Base-by-base conservation (phyloP, 2,113 vertebrate genomes). In the Nesoenas mayeri region DNA sequence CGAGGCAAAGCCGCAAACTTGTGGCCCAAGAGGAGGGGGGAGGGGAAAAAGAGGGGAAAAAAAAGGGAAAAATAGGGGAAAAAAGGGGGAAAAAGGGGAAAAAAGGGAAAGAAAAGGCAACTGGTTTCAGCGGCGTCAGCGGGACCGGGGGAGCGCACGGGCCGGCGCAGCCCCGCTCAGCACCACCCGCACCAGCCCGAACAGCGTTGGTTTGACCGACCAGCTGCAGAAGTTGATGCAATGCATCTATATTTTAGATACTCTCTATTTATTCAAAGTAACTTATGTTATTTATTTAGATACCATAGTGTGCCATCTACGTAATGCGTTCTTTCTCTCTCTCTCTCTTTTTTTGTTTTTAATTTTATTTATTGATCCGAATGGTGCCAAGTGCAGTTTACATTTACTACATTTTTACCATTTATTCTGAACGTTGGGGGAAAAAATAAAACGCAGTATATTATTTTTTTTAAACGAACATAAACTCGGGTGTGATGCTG, bases 281-380 rank as follows among this genome's bases (percentile, higher is more conserved):
- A 97, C 91, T 97, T 97, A 97, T 96, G 79, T 95, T 97, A 97
- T 97, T 97, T 97, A 97, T 97, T 97, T 67, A 67, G 92, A 53
- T 28, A 74, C 89, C 82, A 9, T 94, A 89, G 94, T 73, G 88
- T 96, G 91, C 93, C 84, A 94, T 95, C 92, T 91, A 85, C 58
- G 34, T 38, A 91, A 79, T 3, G 83, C 66, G 20, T 75, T 81
- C 86, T 74, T 36, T 47, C 81, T 75, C 34, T 69, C 42, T 54
- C 67, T 67, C 22, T 74, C 2, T 40, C 38, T 26, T 20, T 12
- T 40, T 65, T 29, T 34, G 51, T 57, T 86, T 81, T 4, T 10
- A 40, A 65, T 64, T 40, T 97, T 96, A 96, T 97, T 97, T 97
- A 96, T 97, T 97, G 92, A 71, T 44, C 93, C 91, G 40, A 81